Percentiles rank a stretch among this genome's conserved stretches.
phyloP scores from a whole-genome alignment of 2,797 vertebrate species.

The Parauchenoglanis punctatus region DNA sequence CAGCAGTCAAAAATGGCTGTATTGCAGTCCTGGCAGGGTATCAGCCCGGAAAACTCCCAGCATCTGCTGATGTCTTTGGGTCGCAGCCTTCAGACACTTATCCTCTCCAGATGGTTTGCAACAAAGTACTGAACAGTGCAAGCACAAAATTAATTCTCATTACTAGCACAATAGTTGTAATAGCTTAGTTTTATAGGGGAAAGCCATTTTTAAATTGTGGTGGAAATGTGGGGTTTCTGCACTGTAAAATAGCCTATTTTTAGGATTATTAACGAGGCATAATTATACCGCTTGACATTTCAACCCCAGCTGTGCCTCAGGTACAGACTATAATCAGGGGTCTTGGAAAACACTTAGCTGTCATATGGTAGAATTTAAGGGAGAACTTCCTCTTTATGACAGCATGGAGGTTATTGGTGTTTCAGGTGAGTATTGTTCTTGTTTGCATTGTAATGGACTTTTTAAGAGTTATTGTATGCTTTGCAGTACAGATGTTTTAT shows the following conservation, averaged over 20 bases:
- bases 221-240: neutral
- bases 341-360: neutral
- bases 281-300: neutral
- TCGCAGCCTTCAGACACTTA: constrained; percentile 6
- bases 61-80: constrained; percentile 15
- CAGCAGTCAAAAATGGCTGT: neutral
- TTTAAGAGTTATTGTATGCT: neutral
- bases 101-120: constrained; percentile 18
- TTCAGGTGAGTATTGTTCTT: neutral
- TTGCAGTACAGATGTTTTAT: neutral
- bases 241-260: neutral
- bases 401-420: neutral
- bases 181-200: neutral
- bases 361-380: neutral
- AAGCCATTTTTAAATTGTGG: neutral
- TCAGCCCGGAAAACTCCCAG: constrained; percentile 21
- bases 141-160: neutral
- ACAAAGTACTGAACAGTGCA: neutral
- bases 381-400: neutral
- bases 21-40: neutral
- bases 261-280: neutral
- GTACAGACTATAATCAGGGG: neutral
- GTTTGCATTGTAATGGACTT: neutral
- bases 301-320: neutral
- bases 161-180: neutral